Evolutionary conservation across 2,113 vertebrate species (phyloP), one percentile per base, ranked within the genome.

Genomic region (Gambusia affinis): DNA sequence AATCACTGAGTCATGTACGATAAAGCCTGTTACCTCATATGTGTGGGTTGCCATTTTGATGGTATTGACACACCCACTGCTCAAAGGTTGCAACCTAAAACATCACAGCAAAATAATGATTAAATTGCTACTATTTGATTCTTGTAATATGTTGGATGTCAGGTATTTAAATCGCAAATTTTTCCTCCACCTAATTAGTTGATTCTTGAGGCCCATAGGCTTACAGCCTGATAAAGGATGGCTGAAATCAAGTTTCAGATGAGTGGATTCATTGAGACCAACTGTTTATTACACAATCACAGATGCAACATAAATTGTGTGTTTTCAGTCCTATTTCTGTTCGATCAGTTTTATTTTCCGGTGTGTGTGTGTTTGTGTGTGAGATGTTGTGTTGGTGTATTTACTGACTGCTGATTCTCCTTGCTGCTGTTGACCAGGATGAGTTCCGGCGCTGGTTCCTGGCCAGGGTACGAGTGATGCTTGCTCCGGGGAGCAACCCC

Each of bases 391-490:
- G 35, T 14, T 33, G 44, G 51, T 57, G 35, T 6, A 3, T 17
- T 76, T 67, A 24, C 42, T 44, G 11, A 35, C 24, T 61, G 10
- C 42, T 39, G n/a, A 29, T 66, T 12, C 29, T 67, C 42, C 37
- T 6, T 79, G 2, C 78, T 31, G 51, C 84, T 28, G 78, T 76
- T 79, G 33, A 60, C 28, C 51, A 99, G 98, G 98, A 99, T 86
- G 98, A 99, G 91, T 99, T 99, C 91, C 96, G 91, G 81, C 94
- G 91, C 72, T 99, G 97, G 97, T 99, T 98, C 94, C 95, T 96
- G 87, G 97, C 98, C 89, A 98, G 95, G 91, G 95, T 99, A 86
- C 95, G 95, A 64, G 28, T 95, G 83, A 94, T 96, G 89, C 92
- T 96, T 91, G 95, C 96, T 84, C 87, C 96, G 37, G 96, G 96